Conservation (phyloP, 2,888 invertebrate genomes). For the Acronicta aceris region DNA sequence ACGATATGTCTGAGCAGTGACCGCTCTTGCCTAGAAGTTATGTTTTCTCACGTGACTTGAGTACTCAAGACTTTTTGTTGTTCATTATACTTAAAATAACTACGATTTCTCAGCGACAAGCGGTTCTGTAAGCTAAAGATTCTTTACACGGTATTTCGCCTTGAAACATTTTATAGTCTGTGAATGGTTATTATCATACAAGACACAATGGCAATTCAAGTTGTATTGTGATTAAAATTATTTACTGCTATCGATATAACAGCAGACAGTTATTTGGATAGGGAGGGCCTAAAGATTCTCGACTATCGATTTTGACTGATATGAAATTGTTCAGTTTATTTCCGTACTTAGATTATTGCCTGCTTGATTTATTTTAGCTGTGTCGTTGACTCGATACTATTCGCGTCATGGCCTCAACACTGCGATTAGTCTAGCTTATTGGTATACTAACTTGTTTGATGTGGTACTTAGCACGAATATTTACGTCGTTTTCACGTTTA, state of each 20-base stretch:
- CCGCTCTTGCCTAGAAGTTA: no score
- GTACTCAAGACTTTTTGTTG: no score
- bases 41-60: no score
- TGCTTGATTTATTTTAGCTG: neutral
- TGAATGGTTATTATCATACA: neutral
- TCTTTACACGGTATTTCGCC: neutral
- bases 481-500: conserved; percentile 4
- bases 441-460: conserved; percentile 13
- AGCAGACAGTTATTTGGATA: no score
- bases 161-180: neutral
- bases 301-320: no score
- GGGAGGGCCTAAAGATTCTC: no score
- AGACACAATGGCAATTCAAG: neutral
- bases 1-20: no score
- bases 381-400: conserved; percentile 1
- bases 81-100: no score
- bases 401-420: neutral
- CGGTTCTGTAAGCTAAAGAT: no score
- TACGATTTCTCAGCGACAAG: no score
- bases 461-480: conserved; percentile 11
- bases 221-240: no score
- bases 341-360: neutral
- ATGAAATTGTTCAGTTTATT: neutral
- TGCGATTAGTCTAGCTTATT: conserved; percentile 8
- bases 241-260: no score